Evolutionary conservation across 2,888 invertebrate species (phyloP), one percentile per base, ranked within the genome.

Genomic region (Cheilosia vulpina): DNA sequence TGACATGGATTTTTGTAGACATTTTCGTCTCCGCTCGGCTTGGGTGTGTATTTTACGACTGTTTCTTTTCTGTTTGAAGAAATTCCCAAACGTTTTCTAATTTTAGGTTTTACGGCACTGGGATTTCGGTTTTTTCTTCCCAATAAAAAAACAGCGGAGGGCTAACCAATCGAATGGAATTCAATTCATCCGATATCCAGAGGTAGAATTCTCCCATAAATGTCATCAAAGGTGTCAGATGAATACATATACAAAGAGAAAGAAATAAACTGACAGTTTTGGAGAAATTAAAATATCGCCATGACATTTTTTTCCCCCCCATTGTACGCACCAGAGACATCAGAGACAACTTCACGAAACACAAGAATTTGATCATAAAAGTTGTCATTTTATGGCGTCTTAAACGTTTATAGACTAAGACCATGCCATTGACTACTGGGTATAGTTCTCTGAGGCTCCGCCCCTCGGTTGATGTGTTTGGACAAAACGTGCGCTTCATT

Each of bases 321-420:
- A 13, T 13, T 13, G 13, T 50, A 27, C 71, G 41, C 60, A n/a
- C 13, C 0, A 72, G 50, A 52, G 52, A 27, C 47, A 19, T 47
- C 9, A 7, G 6, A 69, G n/a, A 15, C n/a, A 11, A 47, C 47
- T 34, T 55, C 31, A 27, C 43, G 43, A 38, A 52, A 47, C 24
- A 73, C 55, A 53, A 65, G 63, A 45, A 53, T 6, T 43, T 43
- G 55, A 47, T 73, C 63, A 63, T 73, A 38, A 73, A 73, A 45
- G 17, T 45, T 47, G 17, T 47, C 9, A n/a, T 73, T 73, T 73
- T 73, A 73, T 57, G 63, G 47, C 63, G 47, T 53, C 55, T 65
- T 73, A 73, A 73, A 65, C 55, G 73, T 65, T 63, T 73, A 73
- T 73, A 55, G 63, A 24, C 73, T 47, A 19, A 57, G 24, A 55